Evolutionary conservation across 2,113 vertebrate species (phyloP).

Genomic region (Gasterosteus aculeatus): DNA sequence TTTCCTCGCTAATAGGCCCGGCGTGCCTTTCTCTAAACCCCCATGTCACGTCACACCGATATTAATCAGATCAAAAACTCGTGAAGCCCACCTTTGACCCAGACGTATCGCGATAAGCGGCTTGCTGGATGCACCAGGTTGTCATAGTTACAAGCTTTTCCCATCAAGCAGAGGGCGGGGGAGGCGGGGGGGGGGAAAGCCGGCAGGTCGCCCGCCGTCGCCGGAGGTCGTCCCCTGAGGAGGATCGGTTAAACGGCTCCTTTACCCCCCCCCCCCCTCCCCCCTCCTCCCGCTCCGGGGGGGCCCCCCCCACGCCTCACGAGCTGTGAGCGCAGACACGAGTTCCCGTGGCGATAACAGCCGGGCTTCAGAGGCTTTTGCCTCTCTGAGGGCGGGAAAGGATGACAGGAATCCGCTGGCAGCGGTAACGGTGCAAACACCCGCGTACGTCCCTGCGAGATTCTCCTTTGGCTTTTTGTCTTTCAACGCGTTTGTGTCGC

Average conservation of each 20-base stretch:
- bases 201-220: conserved; percentile 49
- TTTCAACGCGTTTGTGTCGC: not conserved
- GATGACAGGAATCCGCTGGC: conserved; percentile 18
- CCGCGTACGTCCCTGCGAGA: not conserved
- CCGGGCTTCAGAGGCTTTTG: conserved; percentile 14
- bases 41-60: not conserved
- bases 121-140: conserved; percentile 2
- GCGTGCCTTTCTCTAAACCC: not conserved
- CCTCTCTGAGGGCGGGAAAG: conserved; percentile 17
- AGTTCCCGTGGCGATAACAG: conserved; percentile 31
- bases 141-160: conserved; percentile 45
- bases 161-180: conserved; percentile 11
- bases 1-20: not conserved
- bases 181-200: conserved; percentile 30
- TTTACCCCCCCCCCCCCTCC: conserved; percentile 29
- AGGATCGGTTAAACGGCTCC: conserved; percentile 58
- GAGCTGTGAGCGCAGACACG: conserved; percentile 32
- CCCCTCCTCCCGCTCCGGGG: conserved; percentile 29
- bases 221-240: conserved; percentile 38
- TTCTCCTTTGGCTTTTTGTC: not conserved
- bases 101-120: not conserved
- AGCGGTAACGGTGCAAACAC: conserved; percentile 10
- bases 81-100: not conserved
- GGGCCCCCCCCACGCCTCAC: conserved; percentile 8
- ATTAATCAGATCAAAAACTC: too few species aligned